phyloP scores from a whole-genome alignment of 2,888 invertebrate genomes.

The Synanthedon formicaeformis region DNA sequence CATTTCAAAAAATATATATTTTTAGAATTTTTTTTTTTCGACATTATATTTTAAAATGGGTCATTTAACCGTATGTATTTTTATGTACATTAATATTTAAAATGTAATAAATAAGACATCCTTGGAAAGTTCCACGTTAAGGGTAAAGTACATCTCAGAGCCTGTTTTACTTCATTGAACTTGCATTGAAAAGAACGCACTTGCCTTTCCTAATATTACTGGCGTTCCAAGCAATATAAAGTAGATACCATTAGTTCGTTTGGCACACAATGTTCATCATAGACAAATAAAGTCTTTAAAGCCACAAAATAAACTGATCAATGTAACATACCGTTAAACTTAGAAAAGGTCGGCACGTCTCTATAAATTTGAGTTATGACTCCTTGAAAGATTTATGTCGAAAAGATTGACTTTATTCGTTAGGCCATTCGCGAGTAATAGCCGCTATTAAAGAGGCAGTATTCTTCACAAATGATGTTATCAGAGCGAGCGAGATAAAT shows the following conservation, averaged over 20 bases:
- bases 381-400: constrained; percentile 51
- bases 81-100: no score
- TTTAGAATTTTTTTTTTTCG: no score
- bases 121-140: no score
- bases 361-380: constrained; percentile 61
- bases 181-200: no score
- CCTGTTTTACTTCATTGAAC: no score
- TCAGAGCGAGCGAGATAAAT: constrained; percentile 37
- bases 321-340: constrained; percentile 13
- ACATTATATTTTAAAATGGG: no score
- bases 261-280: constrained; percentile 1
- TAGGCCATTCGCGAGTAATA: constrained; percentile 46
- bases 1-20: no score
- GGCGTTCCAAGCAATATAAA: no score
- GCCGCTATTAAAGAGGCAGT: constrained; percentile 43
- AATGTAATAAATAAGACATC: no score
- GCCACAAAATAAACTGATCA: background rate
- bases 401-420: constrained; percentile 58
- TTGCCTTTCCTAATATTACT: no score
- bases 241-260: background rate
- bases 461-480: constrained; percentile 47
- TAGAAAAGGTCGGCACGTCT: constrained; percentile 47
- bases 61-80: no score
- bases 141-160: no score
- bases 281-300: background rate